Evolutionary conservation across 2,797 vertebrate genomes (phyloP).

Genomic region (Gobionotothen gibberifrons): DNA sequence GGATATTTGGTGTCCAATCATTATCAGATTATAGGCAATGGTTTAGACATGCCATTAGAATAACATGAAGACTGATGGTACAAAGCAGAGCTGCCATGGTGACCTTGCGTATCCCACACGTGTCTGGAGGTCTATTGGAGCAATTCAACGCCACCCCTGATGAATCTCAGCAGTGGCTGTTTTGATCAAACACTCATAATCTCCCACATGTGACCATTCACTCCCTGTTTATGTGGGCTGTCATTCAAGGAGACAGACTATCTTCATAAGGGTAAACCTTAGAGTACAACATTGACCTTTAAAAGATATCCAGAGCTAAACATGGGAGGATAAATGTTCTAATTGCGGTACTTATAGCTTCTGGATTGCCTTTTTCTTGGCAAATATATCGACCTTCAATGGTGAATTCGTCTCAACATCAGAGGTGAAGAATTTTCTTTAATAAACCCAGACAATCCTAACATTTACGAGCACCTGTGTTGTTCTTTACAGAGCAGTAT

Average conservation of each 20-base stretch:
- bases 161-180: constrained; percentile 28
- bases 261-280: constrained; percentile 5
- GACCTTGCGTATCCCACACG: constrained; percentile 3
- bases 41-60: constrained; percentile 33
- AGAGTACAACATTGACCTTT: constrained; percentile 34
- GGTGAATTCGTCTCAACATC: neutral
- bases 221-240: constrained; percentile 20
- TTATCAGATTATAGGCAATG: constrained; percentile 59
- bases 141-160: constrained; percentile 8
- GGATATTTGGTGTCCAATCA: constrained; percentile 44
- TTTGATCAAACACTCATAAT: constrained; percentile 61
- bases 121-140: constrained; percentile 31
- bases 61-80: constrained; percentile 27
- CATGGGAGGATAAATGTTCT: neutral
- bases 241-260: constrained; percentile 32
- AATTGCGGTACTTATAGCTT: neutral
- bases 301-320: constrained; percentile 9
- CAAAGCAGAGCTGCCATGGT: constrained; percentile 5
- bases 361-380: neutral
- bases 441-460: neutral
- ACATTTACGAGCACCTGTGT: constrained; percentile 22
- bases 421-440: constrained; percentile 2
- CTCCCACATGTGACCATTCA: constrained; percentile 22
- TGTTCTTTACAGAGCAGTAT: constrained; percentile 17
- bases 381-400: neutral